Evolutionary conservation across 2,113 vertebrate genomes (phyloP).

Genomic region (Sylvia atricapilla): DNA sequence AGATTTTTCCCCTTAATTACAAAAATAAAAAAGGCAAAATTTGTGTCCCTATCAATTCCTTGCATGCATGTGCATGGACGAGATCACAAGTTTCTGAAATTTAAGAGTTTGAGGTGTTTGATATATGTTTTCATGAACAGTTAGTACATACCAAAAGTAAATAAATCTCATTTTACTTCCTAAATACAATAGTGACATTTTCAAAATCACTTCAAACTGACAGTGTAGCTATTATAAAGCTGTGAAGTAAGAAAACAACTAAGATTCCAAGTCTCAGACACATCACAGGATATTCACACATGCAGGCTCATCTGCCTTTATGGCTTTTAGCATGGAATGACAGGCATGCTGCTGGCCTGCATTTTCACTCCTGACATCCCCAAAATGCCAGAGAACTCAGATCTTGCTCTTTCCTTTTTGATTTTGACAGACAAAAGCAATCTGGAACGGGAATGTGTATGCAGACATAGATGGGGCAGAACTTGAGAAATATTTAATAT

Average conservation of each 20-base stretch:
- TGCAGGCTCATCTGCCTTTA: neutral
- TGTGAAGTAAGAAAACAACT: neutral
- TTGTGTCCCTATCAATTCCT: neutral
- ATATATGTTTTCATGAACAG: neutral
- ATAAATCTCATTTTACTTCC: neutral
- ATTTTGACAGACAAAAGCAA: neutral
- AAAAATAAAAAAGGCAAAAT: neutral
- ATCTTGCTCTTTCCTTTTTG: neutral
- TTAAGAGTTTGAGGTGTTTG: neutral
- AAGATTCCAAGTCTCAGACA: neutral
- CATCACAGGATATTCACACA: neutral
- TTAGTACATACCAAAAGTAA: neutral
- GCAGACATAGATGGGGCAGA: neutral
- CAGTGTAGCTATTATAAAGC: neutral
- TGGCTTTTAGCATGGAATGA: neutral
- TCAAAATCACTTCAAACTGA: neutral
- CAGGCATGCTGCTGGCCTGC: neutral
- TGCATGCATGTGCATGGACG: neutral
- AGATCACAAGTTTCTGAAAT: neutral
- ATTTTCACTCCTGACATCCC: neutral
- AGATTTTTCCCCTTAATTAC: neutral
- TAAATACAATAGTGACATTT: neutral
- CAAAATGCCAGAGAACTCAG: neutral
- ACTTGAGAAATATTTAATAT: neutral
- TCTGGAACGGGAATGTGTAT: neutral